phyloP scores from a whole-genome alignment of 2,888 invertebrate genomes.

The Gastrophysa polygoni region DNA sequence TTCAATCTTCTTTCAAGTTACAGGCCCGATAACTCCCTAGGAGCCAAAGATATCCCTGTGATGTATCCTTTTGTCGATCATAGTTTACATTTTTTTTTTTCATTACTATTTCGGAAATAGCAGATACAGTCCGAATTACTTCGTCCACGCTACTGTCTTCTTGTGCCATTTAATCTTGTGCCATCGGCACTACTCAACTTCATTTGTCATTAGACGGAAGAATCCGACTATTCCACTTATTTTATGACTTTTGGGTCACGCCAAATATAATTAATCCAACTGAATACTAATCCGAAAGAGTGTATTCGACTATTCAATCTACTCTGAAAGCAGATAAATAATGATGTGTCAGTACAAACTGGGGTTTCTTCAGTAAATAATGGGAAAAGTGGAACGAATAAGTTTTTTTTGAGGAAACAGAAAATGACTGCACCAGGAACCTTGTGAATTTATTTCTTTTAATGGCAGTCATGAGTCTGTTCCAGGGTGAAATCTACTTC shows the following conservation, averaged over 20 bases:
- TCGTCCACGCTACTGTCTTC: not conserved
- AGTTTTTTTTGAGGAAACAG: no score
- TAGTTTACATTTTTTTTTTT: no score
- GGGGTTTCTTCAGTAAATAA: slow-evolving; percentile 8
- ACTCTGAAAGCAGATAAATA: slow-evolving; percentile 17
- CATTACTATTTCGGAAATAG: no score
- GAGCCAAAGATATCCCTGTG: no score
- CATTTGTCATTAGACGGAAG: slow-evolving; percentile 5
- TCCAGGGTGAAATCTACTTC: no score
- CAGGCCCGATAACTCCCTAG: no score
- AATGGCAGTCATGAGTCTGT: no score
- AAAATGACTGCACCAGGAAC: no score
- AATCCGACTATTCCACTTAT: not conserved
- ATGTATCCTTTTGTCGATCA: no score
- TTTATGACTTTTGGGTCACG: slow-evolving; percentile 23
- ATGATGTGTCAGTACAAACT: slow-evolving; percentile 14
- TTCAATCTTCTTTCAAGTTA: no score
- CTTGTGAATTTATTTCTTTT: no score
- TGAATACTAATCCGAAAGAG: slow-evolving; percentile 21
- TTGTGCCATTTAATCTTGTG: slow-evolving; percentile 8
- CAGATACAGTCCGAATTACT: no score
- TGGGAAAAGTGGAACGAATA: not conserved
- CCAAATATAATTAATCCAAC: slow-evolving; percentile 22
- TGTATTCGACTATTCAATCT: slow-evolving; percentile 26
- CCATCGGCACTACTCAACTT: slow-evolving; percentile 9